These are phyloP conservation scores for Drosophila ogumai DNA, from an alignment of 1,140 invertebrate genomes.

Conservation along the genomic window DNA sequence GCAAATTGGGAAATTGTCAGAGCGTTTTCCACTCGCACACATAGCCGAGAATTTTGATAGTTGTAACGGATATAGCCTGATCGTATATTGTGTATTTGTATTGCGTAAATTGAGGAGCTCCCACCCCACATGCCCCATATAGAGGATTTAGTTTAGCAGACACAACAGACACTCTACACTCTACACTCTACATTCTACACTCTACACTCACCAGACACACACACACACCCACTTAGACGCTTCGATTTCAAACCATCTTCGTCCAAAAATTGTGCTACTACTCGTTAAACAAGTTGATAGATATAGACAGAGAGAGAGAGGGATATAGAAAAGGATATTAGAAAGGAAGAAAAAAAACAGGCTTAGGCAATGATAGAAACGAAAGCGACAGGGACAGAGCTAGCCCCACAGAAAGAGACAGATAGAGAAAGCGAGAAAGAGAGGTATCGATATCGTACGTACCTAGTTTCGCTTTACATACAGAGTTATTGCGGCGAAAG, in stretches of 20 bases:
- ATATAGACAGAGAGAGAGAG: slow-evolving; percentile 43
- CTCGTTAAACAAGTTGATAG: slow-evolving; percentile 77
- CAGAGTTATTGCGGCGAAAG: slow-evolving; percentile 3
- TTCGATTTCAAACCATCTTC: slow-evolving; percentile 80
- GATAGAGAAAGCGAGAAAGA: background rate
- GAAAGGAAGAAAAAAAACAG: slow-evolving; percentile 20
- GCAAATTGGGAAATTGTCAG: slow-evolving; percentile 28
- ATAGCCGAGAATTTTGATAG: slow-evolving; percentile 53
- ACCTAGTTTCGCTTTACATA: slow-evolving; percentile 15
- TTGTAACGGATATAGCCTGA: slow-evolving; percentile 43
- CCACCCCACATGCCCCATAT: slow-evolving; percentile 27
- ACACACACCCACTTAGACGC: slow-evolving; percentile 60
- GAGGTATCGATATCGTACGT: slow-evolving; percentile 3
- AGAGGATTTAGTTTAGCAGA: slow-evolving; percentile 44
- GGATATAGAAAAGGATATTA: slow-evolving; percentile 15
- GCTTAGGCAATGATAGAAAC: background rate
- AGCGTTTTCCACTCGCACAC: slow-evolving; percentile 47
- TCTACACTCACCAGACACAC: background rate
- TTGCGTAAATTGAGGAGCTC: slow-evolving; percentile 34
- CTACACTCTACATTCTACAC: background rate
- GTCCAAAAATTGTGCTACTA: slow-evolving; percentile 83
- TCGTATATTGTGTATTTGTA: slow-evolving; percentile 38
- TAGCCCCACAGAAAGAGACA: slow-evolving; percentile 2
- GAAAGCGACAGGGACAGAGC: slow-evolving; percentile 15
- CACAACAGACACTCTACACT: slow-evolving; percentile 3